Base-by-base conservation (phyloP, 2,888 invertebrate genomes). In the Oxystoma pomonae region DNA sequence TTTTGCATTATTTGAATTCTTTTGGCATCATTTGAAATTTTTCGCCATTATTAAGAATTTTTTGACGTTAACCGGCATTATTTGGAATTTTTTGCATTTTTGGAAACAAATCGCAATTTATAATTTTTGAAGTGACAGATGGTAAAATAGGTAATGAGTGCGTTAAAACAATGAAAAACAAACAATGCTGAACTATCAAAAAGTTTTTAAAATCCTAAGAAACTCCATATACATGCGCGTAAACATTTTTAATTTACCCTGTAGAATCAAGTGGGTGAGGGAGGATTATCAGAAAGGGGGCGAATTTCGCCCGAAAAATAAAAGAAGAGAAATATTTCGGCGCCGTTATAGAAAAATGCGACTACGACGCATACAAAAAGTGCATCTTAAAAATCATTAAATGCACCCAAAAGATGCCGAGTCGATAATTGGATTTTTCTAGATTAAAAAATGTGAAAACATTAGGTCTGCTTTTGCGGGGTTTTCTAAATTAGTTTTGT, bases 381-480 rank as follows among this genome's bases (percentile, higher is more conserved):
- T 79, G 80, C 80, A 80, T 79, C 80, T 80, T 79, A 76, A 80
- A 80, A 80, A 80, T 80, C 80, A 79, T 80, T 80, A 80, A 78
- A 76, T 64, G 68, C 70, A 62, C 65, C 67, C 60, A 65, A 67
- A 63, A 55, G 62, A 65, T 60, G 53, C 62, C 63, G 61, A 22
- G 51, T 22, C 59, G 52, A 17, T 53, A 53, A 53, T 19, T 53
- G 53, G 53, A 53, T 53, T 35, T 35, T 35, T 35, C 12, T 7
- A 35, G 5, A 7, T 35, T 35, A 35, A 35, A 12, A 35, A 35
- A 35, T 35, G 3, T 35, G 35, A 35, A 35, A 12, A 35, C 3
- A 35, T 35, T 35, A 7, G 12, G 12, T 7, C 35, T 35, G 35
- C 3, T 12, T 12, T 35, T 7, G 12, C 3, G 35, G 12, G 35